A percentile compares a stretch with the other conserved stretches of the same genome.
These are phyloP conservation scores for Penelope pileata DNA, from an alignment of 2,113 vertebrate genomes.

Conservation along the genomic window DNA sequence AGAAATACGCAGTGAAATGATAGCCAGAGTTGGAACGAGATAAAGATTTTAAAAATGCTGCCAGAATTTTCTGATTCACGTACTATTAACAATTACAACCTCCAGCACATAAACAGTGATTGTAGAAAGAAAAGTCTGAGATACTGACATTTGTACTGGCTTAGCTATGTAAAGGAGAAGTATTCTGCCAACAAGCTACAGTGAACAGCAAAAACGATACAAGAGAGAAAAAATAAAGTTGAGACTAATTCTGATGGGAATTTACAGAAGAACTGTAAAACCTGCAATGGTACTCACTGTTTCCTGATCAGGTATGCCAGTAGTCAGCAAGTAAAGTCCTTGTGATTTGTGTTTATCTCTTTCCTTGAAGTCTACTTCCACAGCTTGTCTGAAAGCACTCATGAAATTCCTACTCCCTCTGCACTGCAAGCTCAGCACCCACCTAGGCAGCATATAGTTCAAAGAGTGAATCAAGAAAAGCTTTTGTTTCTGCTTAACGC, in stretches of 20 bases:
- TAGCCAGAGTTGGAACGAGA: background rate
- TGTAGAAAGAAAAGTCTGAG: background rate
- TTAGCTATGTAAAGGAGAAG: background rate
- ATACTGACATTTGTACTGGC: background rate
- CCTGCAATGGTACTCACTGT: constrained; percentile 63
- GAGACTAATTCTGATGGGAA: background rate
- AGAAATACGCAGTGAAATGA: background rate
- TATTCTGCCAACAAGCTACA: background rate
- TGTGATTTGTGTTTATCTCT: constrained; percentile 70
- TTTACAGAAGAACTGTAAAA: background rate
- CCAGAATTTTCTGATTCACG: background rate
- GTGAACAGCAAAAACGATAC: background rate
- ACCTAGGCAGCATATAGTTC: constrained; percentile 68
- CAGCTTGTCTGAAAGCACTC: constrained; percentile 73
- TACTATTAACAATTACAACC: background rate
- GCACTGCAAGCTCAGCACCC: constrained; percentile 77
- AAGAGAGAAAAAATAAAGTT: background rate
- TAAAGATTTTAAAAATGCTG: background rate
- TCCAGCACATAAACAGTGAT: background rate
- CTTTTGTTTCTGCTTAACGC: background rate
- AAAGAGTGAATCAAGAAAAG: background rate
- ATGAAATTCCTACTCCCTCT: constrained; percentile 81
- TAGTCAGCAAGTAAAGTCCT: constrained; percentile 83
- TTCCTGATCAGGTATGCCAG: constrained; percentile 84
- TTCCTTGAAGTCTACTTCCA: constrained; percentile 78